phyloP scores from a whole-genome alignment of 2,888 invertebrate genomes.

The Orthonevra nobilis region DNA sequence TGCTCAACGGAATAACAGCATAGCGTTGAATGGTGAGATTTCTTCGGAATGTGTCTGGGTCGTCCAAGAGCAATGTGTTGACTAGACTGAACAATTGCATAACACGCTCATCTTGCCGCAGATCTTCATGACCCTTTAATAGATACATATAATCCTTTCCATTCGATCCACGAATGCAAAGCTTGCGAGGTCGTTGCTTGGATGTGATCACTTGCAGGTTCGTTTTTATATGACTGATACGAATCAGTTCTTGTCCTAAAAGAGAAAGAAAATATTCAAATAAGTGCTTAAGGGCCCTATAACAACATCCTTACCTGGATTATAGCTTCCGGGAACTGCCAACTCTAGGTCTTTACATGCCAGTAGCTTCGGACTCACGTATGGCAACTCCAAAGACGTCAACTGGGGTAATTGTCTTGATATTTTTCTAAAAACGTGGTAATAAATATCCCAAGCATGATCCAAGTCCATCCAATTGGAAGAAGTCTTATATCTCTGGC shows the following conservation, averaged over 20 bases:
- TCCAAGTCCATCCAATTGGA: conserved; percentile 94
- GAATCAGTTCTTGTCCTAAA: conserved; percentile 87
- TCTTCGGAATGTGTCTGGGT: conserved; percentile 93
- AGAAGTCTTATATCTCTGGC: conserved; percentile 92
- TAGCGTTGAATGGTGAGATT: conserved; percentile 91
- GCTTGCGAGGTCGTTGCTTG: conserved; percentile 97
- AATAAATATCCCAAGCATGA: conserved; percentile 99
- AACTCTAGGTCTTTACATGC: conserved; percentile 95
- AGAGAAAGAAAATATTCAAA: background rate
- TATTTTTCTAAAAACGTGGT: conserved; percentile 98
- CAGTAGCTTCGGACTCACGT: conserved; percentile 95
- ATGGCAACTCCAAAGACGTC: conserved; percentile 94
- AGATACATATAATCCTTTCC: conserved; percentile 99
- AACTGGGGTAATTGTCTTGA: conserved; percentile 96
- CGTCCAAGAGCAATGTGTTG: conserved; percentile 95
- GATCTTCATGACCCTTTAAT: conserved; percentile 98
- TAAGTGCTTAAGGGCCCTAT: background rate
- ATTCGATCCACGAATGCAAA: conserved; percentile 95
- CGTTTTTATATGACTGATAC: conserved; percentile 94
- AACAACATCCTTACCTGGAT: conserved; percentile 86
- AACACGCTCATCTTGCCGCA: conserved; percentile 98
- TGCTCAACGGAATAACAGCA: conserved; percentile 98
- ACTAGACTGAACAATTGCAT: conserved; percentile 99
- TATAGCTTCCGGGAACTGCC: conserved; percentile 98
- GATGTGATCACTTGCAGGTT: conserved; percentile 97